phyloP scores from a whole-genome alignment of 2,797 vertebrate species.

The Sebastes jordani region DNA sequence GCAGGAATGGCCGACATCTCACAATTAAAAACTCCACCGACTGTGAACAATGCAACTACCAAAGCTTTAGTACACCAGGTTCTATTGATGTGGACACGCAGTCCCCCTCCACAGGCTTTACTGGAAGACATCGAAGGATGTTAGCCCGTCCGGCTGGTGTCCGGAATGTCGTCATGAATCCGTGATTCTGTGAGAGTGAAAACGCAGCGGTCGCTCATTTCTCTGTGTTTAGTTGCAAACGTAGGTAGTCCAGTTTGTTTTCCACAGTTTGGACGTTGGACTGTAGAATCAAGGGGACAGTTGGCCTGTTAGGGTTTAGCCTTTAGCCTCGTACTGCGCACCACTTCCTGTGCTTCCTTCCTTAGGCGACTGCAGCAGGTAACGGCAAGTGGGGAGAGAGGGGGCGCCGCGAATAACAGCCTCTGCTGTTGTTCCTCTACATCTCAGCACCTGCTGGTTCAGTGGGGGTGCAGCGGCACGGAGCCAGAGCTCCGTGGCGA shows the following conservation, averaged over 20 bases:
- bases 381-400: background rate
- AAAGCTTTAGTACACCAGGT: background rate
- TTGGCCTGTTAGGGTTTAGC: background rate
- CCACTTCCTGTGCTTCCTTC: background rate
- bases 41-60: background rate
- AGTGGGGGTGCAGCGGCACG: constrained; percentile 50
- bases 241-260: background rate
- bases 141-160: background rate
- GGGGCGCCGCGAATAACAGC: background rate
- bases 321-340: background rate
- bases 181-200: background rate
- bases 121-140: background rate
- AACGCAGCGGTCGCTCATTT: background rate
- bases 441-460: constrained; percentile 43
- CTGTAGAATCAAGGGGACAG: no score
- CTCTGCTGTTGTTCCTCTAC: constrained; percentile 16
- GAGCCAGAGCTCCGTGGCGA: constrained; percentile 3
- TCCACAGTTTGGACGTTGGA: background rate
- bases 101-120: background rate
- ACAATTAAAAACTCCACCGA: background rate
- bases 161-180: background rate
- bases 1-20: background rate
- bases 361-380: background rate
- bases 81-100: background rate
- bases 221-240: background rate